Evolutionary conservation across 2,888 invertebrate species (phyloP), one percentile per base, ranked within the genome.

Genomic region (Parapristionchus giblindavisi): DNA sequence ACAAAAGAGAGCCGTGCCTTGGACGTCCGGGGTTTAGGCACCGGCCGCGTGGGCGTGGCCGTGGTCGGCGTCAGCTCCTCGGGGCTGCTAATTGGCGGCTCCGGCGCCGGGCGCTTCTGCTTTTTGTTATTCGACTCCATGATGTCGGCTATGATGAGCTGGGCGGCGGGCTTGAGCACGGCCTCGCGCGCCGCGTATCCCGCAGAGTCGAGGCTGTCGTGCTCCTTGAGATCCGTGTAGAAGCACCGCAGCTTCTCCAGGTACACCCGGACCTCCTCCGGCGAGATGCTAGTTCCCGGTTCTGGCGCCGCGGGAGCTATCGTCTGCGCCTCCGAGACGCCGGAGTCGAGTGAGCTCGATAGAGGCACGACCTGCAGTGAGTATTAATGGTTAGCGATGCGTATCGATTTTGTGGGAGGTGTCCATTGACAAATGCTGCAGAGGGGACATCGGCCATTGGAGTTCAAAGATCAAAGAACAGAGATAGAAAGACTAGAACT

Each of bases 161-260:
- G 43, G 17, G 63, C 63, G 29, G 63, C 63, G 21, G 63, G 63
- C 43, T 43, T 65, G 29, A 65, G 63, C 17, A 65, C 17, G 40
- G 40, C 32, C 63, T 43, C 36, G 21, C 63, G 11, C 21, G 6
- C 36, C 1, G 32, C n/a, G 43, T 17, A 27, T 29, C 63, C 63
- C 27, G 21, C 63, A 32, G 24, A 43, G 43, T 65, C 63, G 17
- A 65, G 43, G 8, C 43, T 40, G 43, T 65, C 43, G 27, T 21
- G 2, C 29, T 65, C 63, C 21, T 65, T 65, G 63, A 65, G 63
- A 2, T 65, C 63, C 21, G 29, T 29, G 63, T 65, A 65, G 63
- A 21, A 61, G 11, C 14, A 27, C 24, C 61, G n/a, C 3, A 61
- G 40, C 17, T 27, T n/a, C 32, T n/a, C 17, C 6, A 61, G 61